Evolutionary conservation across 2,888 invertebrate species (phyloP).

Genomic region (Drosophila flavopinicola): DNA sequence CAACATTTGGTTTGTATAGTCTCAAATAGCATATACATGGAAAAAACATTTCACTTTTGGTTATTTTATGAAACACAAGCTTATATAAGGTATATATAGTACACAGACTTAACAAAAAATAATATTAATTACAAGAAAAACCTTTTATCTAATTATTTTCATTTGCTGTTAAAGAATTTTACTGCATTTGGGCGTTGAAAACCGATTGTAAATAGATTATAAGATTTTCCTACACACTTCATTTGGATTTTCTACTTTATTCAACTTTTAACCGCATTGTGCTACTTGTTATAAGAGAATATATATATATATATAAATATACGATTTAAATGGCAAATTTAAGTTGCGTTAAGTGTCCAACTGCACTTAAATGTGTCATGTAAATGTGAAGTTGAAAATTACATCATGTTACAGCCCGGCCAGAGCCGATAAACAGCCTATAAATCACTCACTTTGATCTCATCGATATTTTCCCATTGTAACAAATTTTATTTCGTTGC

Average conservation of each 20-base stretch:
- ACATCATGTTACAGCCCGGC: conserved; percentile 53
- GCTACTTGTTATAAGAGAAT: too few species aligned
- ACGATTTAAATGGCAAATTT: neutral
- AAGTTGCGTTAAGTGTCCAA: conserved; percentile 11
- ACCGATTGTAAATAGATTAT: neutral
- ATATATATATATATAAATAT: too few species aligned
- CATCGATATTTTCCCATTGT: conserved; percentile 64
- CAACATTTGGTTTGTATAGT: too few species aligned
- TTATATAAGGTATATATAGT: too few species aligned
- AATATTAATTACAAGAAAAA: too few species aligned
- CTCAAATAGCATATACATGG: too few species aligned
- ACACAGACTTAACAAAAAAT: too few species aligned
- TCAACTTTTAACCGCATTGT: neutral
- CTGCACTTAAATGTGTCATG: conserved; percentile 44
- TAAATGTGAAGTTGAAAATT: conserved; percentile 56
- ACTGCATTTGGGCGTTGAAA: too few species aligned
- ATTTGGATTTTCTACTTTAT: neutral
- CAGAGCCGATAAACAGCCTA: conserved; percentile 63
- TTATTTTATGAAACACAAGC: too few species aligned
- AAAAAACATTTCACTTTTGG: too few species aligned
- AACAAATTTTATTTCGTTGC: conserved; percentile 72
- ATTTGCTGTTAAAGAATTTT: too few species aligned
- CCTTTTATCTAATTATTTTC: too few species aligned
- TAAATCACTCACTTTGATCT: conserved; percentile 75
- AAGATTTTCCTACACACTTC: neutral